Percentiles rank a stretch among this genome's conserved stretches.
Evolutionary conservation across 2,888 invertebrate species (phyloP).

Genomic region (Dynastes tityus): DNA sequence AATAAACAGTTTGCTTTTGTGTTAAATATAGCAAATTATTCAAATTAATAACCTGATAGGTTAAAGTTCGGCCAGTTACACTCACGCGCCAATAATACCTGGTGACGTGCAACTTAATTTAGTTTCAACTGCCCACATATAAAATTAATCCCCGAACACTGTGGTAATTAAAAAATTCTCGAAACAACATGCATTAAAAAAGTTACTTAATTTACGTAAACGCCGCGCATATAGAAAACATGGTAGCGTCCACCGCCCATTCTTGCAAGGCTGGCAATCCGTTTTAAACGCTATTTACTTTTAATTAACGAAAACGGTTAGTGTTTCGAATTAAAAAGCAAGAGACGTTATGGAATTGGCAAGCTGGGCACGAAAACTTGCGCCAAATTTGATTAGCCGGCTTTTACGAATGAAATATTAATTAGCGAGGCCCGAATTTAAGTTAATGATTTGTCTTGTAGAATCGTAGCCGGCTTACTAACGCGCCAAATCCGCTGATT

Average conservation of each 20-base stretch:
- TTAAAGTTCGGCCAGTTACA: neutral
- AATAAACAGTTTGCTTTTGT: neutral
- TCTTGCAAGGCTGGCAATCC: slow-evolving; percentile 19
- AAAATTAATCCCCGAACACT: neutral
- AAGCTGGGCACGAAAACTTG: neutral
- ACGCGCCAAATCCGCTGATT: neutral
- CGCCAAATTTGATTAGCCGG: slow-evolving; percentile 8
- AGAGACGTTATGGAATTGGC: neutral
- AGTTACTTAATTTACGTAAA: slow-evolving; percentile 27
- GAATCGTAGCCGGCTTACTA: neutral
- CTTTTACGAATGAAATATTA: slow-evolving; percentile 21
- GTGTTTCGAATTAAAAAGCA: slow-evolving; percentile 30
- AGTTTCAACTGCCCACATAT: neutral
- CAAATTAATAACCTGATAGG: neutral
- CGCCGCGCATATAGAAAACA: neutral
- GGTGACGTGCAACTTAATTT: neutral
- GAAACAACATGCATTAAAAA: neutral
- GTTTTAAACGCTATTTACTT: slow-evolving; percentile 38
- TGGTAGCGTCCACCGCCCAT: neutral
- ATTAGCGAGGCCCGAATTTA: slow-evolving; percentile 23
- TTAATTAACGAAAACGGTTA: slow-evolving; percentile 32
- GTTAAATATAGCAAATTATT: neutral
- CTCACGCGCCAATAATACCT: neutral
- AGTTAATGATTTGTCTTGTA: slow-evolving; percentile 24
- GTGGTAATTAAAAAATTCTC: slow-evolving; percentile 15